phyloP scores from a whole-genome alignment of 2,113 vertebrate species.

The Tringa solitaria region DNA sequence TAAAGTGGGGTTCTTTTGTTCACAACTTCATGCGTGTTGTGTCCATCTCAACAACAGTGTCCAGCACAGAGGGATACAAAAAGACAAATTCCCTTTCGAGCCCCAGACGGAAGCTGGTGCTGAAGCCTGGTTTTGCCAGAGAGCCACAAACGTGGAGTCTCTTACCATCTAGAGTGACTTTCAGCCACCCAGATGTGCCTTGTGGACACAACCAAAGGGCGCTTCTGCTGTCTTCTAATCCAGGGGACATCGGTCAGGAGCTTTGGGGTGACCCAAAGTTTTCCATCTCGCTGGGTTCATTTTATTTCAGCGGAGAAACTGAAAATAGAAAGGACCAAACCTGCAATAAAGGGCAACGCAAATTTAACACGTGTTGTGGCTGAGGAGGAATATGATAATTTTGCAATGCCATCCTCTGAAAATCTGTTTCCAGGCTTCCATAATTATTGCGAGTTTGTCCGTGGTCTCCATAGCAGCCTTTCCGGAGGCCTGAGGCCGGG shows the following conservation, averaged over 20 bases:
- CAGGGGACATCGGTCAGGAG: neutral
- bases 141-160: neutral
- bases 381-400: neutral
- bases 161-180: neutral
- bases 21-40: too few relatives aligned
- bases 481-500: neutral
- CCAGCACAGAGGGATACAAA: neutral
- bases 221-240: neutral
- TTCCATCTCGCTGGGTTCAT: neutral
- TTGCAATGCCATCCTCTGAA: neutral
- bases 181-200: neutral
- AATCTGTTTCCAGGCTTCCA: slow-evolving; percentile 19
- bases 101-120: neutral
- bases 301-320: neutral
- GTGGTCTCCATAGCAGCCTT: slow-evolving; percentile 8
- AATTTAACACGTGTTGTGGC: neutral
- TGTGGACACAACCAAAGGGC: neutral
- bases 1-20: too few relatives aligned
- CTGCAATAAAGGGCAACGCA: neutral
- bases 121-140: neutral
- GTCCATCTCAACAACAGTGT: too few relatives aligned
- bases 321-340: neutral
- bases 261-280: neutral
- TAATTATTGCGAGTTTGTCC: slow-evolving; percentile 16
- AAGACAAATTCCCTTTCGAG: neutral